Conservation (phyloP, 2,888 invertebrate genomes). For the Tromatobia lineatoria region DNA sequence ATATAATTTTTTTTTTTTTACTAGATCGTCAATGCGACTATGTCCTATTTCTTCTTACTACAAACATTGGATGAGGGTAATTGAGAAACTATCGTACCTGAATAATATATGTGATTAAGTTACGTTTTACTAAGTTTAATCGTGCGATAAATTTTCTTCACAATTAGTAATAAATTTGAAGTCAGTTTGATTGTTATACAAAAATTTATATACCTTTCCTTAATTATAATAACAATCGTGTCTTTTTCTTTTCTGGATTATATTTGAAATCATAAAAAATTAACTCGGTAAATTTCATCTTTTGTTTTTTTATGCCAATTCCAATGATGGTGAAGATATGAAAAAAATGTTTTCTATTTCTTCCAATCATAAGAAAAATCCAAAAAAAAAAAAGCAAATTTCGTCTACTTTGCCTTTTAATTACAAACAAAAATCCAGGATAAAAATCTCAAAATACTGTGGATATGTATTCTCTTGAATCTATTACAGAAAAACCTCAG, state of each 20-base stretch:
- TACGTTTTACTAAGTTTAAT: background rate
- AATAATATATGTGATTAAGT: background rate
- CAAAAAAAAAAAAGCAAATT: no score
- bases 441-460: no score
- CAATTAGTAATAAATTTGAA: background rate
- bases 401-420: background rate
- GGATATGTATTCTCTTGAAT: no score
- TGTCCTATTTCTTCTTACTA: conserved; percentile 71
- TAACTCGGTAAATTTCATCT: no score
- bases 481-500: no score
- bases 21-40: conserved; percentile 69
- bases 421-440: no score
- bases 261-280: no score
- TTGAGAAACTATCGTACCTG: conserved; percentile 14
- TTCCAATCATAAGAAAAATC: no score
- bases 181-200: background rate
- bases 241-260: background rate
- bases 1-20: conserved; percentile 10
- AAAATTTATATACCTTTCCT: background rate
- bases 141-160: background rate
- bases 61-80: conserved; percentile 63
- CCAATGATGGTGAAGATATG: no score
- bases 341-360: no score
- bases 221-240: background rate
- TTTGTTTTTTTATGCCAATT: no score